phyloP scores from a whole-genome alignment of 2,113 vertebrate species.

The Trichomycterus rosablanca region DNA sequence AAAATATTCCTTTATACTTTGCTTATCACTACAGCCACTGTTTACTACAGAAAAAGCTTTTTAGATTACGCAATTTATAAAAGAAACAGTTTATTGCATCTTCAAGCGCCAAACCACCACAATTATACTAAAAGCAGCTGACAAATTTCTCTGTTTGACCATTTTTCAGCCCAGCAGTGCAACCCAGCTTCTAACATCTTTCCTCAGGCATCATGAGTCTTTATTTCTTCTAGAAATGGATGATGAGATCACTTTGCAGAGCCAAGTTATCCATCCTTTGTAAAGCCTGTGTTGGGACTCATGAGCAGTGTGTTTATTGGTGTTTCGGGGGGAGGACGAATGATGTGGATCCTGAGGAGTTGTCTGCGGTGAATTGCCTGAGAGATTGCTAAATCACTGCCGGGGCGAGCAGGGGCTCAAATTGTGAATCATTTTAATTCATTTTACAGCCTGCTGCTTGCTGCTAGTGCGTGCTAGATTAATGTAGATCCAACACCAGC shows the following conservation, averaged over 20 bases:
- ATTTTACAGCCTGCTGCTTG: slow-evolving; percentile 16
- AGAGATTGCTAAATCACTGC: slow-evolving; percentile 23
- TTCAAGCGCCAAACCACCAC: no score
- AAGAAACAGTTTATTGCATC: no score
- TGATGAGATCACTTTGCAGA: slow-evolving; percentile 12
- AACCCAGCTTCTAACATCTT: not conserved
- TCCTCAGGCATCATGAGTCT: slow-evolving; percentile 3
- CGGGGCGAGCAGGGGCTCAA: slow-evolving; percentile 10
- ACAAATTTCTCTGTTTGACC: no score
- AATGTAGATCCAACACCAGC: slow-evolving; percentile 12
- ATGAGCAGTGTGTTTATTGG: slow-evolving; percentile 22
- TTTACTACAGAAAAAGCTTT: no score
- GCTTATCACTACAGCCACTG: no score
- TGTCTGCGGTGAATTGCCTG: slow-evolving; percentile 18
- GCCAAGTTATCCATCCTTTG: not conserved
- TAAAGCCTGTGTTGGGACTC: not conserved
- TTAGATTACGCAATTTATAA: no score
- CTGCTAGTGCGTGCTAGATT: slow-evolving; percentile 7
- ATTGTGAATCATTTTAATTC: slow-evolving; percentile 23
- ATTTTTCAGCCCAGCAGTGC: no score
- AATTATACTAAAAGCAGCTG: no score
- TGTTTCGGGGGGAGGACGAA: not conserved
- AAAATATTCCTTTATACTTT: no score
- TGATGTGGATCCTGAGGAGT: slow-evolving; percentile 3
- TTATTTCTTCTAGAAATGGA: slow-evolving; percentile 5